phyloP scores from a whole-genome alignment of 2,797 vertebrate genomes.

The Jordanella pulchra region DNA sequence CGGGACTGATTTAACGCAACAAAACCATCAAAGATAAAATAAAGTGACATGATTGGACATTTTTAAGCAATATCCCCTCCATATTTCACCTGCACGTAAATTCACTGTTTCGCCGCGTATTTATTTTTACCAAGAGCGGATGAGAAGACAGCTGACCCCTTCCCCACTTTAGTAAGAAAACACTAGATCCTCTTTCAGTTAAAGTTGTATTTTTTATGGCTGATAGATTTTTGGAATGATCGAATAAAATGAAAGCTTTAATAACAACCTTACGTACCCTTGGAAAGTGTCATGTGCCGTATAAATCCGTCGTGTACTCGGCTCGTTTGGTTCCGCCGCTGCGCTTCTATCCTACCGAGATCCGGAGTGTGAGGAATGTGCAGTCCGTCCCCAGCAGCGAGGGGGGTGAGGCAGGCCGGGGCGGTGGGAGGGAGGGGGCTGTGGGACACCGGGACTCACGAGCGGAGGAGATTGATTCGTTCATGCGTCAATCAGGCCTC shows the following conservation, averaged over 20 bases:
- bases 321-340: constrained; percentile 6
- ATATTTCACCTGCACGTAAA: not conserved
- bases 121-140: constrained; percentile 1
- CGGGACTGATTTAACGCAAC: not conserved
- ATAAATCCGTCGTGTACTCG: constrained; percentile 31
- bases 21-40: not conserved
- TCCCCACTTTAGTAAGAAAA: constrained; percentile 17
- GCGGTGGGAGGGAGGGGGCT: not conserved
- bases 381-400: constrained; percentile 21
- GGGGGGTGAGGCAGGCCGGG: constrained; percentile 18
- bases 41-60: not conserved
- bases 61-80: not conserved
- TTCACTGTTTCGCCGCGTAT: not conserved
- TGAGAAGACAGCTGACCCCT: constrained; percentile 11
- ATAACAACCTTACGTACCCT: constrained; percentile 45
- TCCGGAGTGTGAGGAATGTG: constrained; percentile 55
- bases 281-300: constrained; percentile 42
- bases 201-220: constrained; percentile 11
- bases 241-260: accelerated
- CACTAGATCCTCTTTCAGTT: not conserved
- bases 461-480: constrained; percentile 38
- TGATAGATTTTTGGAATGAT: accelerated
- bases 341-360: constrained; percentile 25
- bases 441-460: not conserved
- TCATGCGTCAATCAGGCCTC: constrained; percentile 20